These are phyloP conservation scores for Gibbula magus DNA, from an alignment of 2,888 invertebrate genomes.

Conservation along the genomic window DNA sequence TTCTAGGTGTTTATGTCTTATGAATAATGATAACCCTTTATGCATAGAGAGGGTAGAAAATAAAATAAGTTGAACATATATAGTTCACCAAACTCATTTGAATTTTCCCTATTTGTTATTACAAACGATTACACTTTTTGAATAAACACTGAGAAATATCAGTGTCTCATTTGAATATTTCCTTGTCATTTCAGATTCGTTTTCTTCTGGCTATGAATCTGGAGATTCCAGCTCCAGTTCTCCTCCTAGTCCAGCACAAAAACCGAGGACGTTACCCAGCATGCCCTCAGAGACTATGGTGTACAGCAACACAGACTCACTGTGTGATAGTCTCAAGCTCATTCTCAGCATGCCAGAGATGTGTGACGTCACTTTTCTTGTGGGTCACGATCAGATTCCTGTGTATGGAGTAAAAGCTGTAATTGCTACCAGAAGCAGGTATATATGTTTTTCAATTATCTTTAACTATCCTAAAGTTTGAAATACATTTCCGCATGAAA, in stretches of 20 bases:
- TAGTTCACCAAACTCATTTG: too few species aligned
- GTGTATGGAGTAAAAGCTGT: not conserved
- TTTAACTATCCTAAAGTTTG: too few species aligned
- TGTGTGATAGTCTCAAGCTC: not conserved
- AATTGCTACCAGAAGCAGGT: conserved; percentile 10
- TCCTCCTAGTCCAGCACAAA: not conserved
- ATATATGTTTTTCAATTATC: not conserved
- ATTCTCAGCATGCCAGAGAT: not conserved
- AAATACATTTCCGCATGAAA: too few species aligned
- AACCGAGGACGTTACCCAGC: not conserved
- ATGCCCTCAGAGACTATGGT: not conserved
- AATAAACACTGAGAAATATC: too few species aligned
- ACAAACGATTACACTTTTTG: too few species aligned
- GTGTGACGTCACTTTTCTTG: conserved; percentile 20
- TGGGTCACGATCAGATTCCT: not conserved
- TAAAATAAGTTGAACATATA: too few species aligned
- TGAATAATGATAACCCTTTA: too few species aligned
- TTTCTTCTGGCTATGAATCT: too few species aligned
- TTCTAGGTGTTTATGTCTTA: too few species aligned
- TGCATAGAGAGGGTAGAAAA: too few species aligned
- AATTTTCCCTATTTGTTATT: too few species aligned
- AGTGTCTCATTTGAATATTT: too few species aligned
- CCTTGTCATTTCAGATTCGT: not conserved
- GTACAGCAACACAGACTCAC: not conserved
- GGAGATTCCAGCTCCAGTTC: not conserved